phyloP scores from a whole-genome alignment of 2,888 invertebrate genomes.

The Palloptera scutellata region DNA sequence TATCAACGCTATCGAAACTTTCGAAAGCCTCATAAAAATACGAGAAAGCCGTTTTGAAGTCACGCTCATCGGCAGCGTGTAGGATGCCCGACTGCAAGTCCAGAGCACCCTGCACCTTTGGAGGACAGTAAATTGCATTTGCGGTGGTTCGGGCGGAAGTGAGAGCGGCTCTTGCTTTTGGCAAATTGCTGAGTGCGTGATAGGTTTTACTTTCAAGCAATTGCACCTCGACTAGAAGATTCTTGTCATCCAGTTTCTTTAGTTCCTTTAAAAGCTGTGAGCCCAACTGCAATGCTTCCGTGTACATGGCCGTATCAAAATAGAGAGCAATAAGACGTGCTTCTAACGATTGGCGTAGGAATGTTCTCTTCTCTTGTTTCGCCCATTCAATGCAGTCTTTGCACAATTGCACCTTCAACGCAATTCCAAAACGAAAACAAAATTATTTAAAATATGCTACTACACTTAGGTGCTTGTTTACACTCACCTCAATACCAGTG shows the following conservation, averaged over 20 bases:
- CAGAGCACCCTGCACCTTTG: slow-evolving; percentile 96
- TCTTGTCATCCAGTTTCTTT: slow-evolving; percentile 99
- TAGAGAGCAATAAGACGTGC: slow-evolving; percentile 94
- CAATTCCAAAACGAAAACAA: not conserved
- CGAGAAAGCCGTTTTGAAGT: slow-evolving; percentile 99
- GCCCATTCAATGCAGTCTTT: slow-evolving; percentile 99
- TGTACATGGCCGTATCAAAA: slow-evolving; percentile 89
- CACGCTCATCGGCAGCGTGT: slow-evolving; percentile 99
- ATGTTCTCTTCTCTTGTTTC: slow-evolving; percentile 95
- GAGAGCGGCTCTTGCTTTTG: slow-evolving; percentile 94
- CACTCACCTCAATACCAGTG: slow-evolving; percentile 82
- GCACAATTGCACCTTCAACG: slow-evolving; percentile 76
- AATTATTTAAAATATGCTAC: not conserved
- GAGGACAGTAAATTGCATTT: slow-evolving; percentile 99
- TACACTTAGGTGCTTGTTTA: not conserved
- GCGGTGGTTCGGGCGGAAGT: slow-evolving; percentile 99
- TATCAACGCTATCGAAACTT: slow-evolving; percentile 95
- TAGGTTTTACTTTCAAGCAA: slow-evolving; percentile 98
- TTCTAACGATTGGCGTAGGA: slow-evolving; percentile 94
- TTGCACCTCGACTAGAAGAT: slow-evolving; percentile 97
- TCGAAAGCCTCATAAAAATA: slow-evolving; percentile 99
- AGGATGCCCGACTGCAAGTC: slow-evolving; percentile 98
- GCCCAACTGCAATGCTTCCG: slow-evolving; percentile 84
- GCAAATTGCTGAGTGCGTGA: slow-evolving; percentile 95
- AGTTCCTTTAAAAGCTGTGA: slow-evolving; percentile 91